Evolutionary conservation across 37 sponge, comb jelly and placozoan genomes (phyloP), one percentile per base, ranked within the genome.

Genomic region (Mnemiopsis leidyi): DNA sequence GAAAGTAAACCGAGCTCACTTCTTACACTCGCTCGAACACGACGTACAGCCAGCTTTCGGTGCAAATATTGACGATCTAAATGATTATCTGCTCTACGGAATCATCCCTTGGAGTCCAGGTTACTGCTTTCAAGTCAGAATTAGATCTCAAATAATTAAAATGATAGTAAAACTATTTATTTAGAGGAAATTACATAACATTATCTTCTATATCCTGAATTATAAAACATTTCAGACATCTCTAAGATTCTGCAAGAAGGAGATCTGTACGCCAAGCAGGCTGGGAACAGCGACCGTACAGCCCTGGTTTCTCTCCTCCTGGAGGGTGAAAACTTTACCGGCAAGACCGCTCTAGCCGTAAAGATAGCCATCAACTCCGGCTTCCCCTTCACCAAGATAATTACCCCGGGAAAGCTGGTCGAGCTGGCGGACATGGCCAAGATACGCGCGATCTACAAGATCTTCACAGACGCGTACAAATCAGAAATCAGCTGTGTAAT

Each of bases 391-490:
- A 93, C 97, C 36, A 96, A 97, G 79, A 93, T 97, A 23, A 31
- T 93, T 23, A 92, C 96, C 18, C 95, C 97, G 1, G 97, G 95
- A 88, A 95, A 97, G 38, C 96, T 99, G 96, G 94, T 96, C 30
- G 97, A 98, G 0, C 95, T 76, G 79, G 69, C 94, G 9, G 99
- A 99, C 37, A 33, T 68, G 40, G 95, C 96, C 0, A 99, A 99
- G 69, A 95, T 96, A 29, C 92, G 88, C 32, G 94, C 96, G 23
- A 97, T 97, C 93, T 96, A 97, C 94, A 97, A 96, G 93, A 94
- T 97, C 33, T 99, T 99, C 94, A 96, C 97, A 29, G 97, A 97
- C 93, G 99, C 99, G 7, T 99, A 99, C 96, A 96, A 95, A 93
- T 96, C 98, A 24, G 96, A 96, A 69, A 93, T 97, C 29, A 97